Evolutionary conservation across 64 coral and sea anemone genomes (phyloP), one percentile per base, ranked within the genome.

Genomic region (Porites australiensis): DNA sequence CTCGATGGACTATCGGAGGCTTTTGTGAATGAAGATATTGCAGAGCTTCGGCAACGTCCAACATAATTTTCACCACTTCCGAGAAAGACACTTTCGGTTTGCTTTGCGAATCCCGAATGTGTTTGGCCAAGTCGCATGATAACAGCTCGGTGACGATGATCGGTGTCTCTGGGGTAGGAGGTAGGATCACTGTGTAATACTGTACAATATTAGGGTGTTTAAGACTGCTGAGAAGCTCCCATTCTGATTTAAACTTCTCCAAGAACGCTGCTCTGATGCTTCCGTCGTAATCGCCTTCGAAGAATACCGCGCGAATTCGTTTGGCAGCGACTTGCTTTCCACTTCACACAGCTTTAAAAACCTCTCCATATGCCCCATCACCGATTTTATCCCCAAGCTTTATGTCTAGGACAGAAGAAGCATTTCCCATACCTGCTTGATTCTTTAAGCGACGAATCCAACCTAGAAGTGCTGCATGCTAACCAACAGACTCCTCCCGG

Each of bases 121-220:
- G 87, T 11, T 90, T 90, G 0, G 54, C 74, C 43, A 97, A 93
- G 86, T 97, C 95, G 57, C 80, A 80, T 2, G 87, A 67, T 64
- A 92, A 74, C 68, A 97, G 18, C 74, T 97, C 95, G 1, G 92
- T 97, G 18, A 97, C 65, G 14, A 97, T 97, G 67, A 97, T 94
- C 45, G 95, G 95, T 8, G 88, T 84, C 43, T 90, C 77, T 11
- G 64, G 86, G 8, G 77, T 23, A 13, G 90, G 86, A 13, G 90
- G 86, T 6, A 94, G 14, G 14, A 97, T 94, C 44, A 94, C 88
- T 9, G 95, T 97, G 58, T 75, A 94, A 78, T 97, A 97, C 69
- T 94, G 59, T 2, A 97, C 95, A 58, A 97, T 94, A 15, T 97
- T 97, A 16, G 83, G 82, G 59, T 97, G 95, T 13, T 94, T 87